A percentile compares a stretch with the other conserved stretches of the same genome.
phyloP scores from a whole-genome alignment of 2,113 vertebrate species.

The Brachyistius frenatus region DNA sequence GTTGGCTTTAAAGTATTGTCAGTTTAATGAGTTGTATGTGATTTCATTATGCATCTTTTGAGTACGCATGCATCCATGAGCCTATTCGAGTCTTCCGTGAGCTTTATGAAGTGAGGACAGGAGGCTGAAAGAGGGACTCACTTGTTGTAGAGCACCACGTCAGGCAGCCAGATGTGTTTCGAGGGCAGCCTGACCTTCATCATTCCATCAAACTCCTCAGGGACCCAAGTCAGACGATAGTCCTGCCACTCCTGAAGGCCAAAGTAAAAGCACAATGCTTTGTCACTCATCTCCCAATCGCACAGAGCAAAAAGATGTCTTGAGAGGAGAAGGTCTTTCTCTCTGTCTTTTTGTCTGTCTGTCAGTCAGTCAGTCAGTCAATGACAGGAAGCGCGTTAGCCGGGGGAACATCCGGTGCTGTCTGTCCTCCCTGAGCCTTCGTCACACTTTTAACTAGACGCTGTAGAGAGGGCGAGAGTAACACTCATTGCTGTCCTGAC shows the following conservation, averaged over 20 bases:
- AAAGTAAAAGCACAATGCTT: constrained; percentile 31
- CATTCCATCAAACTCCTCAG: constrained; percentile 97
- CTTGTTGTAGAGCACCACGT: constrained; percentile 99
- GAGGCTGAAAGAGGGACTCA: constrained; percentile 77
- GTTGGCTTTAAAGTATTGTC: background rate
- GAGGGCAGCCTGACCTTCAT: constrained; percentile 96
- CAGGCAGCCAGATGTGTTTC: constrained; percentile 98
- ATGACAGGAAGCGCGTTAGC: background rate
- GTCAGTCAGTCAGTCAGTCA: too few species aligned
- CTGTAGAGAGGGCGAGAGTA: constrained; percentile 11
- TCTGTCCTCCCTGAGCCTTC: constrained; percentile 25
- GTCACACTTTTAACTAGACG: constrained; percentile 17
- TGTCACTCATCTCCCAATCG: constrained; percentile 39
- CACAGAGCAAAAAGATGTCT: constrained; percentile 3
- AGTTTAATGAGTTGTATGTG: background rate
- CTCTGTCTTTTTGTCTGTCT: too few species aligned
- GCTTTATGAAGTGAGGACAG: constrained; percentile 16
- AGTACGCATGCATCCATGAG: background rate
- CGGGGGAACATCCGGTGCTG: constrained; percentile 31
- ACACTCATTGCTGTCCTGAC: constrained; percentile 36
- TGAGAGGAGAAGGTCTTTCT: background rate
- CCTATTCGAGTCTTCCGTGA: background rate
- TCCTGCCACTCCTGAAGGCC: constrained; percentile 95
- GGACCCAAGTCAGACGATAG: constrained; percentile 95
- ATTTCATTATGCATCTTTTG: background rate